Evolutionary conservation across 2,113 vertebrate genomes (phyloP).

Genomic region (Dipodomys merriami): DNA sequence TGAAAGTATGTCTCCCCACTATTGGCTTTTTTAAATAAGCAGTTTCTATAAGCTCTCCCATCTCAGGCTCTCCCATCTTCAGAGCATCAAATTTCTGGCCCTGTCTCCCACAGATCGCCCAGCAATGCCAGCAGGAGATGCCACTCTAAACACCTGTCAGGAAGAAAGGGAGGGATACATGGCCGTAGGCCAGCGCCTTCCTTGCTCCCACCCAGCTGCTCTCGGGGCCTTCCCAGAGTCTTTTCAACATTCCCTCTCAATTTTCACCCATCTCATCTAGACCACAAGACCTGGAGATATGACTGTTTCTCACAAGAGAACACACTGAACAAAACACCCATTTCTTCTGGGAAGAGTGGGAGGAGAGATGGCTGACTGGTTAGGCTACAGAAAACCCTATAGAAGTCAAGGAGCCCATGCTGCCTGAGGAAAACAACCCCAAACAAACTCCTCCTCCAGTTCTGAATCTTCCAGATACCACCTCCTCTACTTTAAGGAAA

Average conservation of each 20-base stretch:
- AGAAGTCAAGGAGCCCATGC: background rate
- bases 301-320: slow-evolving; percentile 17
- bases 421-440: background rate
- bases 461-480: background rate
- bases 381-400: background rate
- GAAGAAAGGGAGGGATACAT: background rate
- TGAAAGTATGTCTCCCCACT: background rate
- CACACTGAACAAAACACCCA: background rate
- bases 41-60: background rate
- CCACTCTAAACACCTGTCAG: background rate
- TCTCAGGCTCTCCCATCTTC: background rate
- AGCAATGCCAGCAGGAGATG: background rate
- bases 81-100: slow-evolving; percentile 34
- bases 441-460: slow-evolving; percentile 20
- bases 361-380: background rate
- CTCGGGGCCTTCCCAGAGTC: background rate
- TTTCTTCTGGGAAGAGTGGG: background rate
- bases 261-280: slow-evolving; percentile 6
- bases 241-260: background rate
- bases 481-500: background rate
- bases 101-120: slow-evolving; percentile 15
- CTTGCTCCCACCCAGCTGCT: background rate
- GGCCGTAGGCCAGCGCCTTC: background rate
- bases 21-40: background rate
- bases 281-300: background rate